These are phyloP conservation scores for Oligia latruncula DNA, from an alignment of 2,888 invertebrate genomes.

Conservation along the genomic window DNA sequence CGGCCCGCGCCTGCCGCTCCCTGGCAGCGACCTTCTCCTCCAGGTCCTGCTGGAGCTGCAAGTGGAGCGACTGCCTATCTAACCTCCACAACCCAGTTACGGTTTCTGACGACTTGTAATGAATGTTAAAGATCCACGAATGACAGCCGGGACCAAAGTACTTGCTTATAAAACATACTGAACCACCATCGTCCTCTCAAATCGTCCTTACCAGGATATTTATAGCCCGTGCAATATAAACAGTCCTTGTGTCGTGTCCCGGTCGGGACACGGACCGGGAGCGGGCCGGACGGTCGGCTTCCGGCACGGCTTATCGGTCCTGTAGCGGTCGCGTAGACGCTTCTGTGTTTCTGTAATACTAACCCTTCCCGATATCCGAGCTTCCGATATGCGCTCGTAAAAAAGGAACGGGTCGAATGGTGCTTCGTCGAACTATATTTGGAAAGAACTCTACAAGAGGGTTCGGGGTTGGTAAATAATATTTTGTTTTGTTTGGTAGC, in stretches of 20 bases:
- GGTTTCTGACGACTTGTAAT: no score
- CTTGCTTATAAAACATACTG: slow-evolving; percentile 6
- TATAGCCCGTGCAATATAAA: slow-evolving; percentile 56
- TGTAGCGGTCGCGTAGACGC: slow-evolving; percentile 33
- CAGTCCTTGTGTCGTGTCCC: slow-evolving; percentile 43
- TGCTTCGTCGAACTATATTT: slow-evolving; percentile 46
- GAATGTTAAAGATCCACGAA: no score
- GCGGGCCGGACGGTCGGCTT: slow-evolving; percentile 44
- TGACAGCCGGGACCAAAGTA: not conserved
- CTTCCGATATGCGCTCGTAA: slow-evolving; percentile 61
- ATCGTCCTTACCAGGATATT: slow-evolving; percentile 48
- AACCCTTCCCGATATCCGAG: slow-evolving; percentile 51
- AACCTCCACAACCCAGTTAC: no score
- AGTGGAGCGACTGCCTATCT: no score
- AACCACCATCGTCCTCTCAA: slow-evolving; percentile 5
- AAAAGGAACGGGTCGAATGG: slow-evolving; percentile 50
- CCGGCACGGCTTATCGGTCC: slow-evolving; percentile 54
- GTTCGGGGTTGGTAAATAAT: slow-evolving; percentile 31
- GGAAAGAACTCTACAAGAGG: slow-evolving; percentile 39
- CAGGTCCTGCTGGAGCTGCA: no score
- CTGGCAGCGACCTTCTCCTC: no score
- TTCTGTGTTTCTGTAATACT: slow-evolving; percentile 40
- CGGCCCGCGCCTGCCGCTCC: no score
- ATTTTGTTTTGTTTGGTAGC: slow-evolving; percentile 33
- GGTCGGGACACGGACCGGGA: slow-evolving; percentile 32